Base-by-base conservation (phyloP, 2,888 invertebrate genomes). In the Buathra laborator region DNA sequence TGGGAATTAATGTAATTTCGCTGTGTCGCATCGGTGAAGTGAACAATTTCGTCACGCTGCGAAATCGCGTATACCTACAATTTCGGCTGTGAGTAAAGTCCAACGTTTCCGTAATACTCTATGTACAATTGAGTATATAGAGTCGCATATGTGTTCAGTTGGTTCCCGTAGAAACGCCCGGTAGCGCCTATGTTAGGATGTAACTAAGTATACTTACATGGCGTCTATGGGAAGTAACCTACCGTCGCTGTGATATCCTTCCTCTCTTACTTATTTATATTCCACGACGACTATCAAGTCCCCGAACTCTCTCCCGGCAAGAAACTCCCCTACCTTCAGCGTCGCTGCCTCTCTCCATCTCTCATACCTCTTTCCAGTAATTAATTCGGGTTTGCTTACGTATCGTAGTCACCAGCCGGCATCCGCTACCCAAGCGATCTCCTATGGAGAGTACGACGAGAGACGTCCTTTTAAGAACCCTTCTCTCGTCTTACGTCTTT, bases 341-440 rank as follows among this genome's bases (percentile, higher is more conserved):
- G 32, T 37, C 70, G 68, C 68, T 67, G 74, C 24, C 24, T 70
- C 85, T 81, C 85, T 77, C 76, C 83, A 81, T 83, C 79, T 72
- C 83, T 62, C 72, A 70, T 77, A 82, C 79, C 70, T 51, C 81
- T 75, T 81, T 81, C 87, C 70, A 85, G 90, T 91, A 91, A 92
- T 92, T 91, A 91, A 92, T 91, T 91, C 88, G 88, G 81, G 82
- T 86, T 89, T 89, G 89, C 89, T 89, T 89, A 88, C 88, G 89
- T 89, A 89, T 89, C 89, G 87, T 86, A 85, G 84, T 82, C 85
- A 84, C 81, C 77, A 83, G 70, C 85, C 83, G 83, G 76, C 77
- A 83, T 77, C 82, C 75, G 82, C 71, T 76, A 51, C 66, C 14
- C 56, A 16, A 66, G 66, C 70, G 48, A 62, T 59, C 62, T 43